Percentiles rank a stretch among this genome's conserved stretches.
Evolutionary conservation across 2,797 vertebrate genomes (phyloP).

Genomic region (Xiphophorus birchmanni): DNA sequence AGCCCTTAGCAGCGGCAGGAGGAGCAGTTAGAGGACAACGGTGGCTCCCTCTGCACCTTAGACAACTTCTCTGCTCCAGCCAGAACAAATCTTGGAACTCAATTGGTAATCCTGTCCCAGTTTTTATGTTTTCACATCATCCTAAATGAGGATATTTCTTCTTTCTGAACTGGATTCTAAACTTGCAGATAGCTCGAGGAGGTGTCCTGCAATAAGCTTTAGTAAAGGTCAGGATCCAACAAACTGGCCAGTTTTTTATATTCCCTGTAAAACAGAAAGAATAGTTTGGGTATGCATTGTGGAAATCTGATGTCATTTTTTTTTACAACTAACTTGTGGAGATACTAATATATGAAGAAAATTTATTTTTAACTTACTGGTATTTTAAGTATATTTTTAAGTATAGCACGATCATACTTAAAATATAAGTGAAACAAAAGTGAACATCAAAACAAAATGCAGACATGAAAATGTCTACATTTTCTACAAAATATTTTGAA

Average conservation of each 20-base stretch:
- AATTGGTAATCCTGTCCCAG: conserved; percentile 16
- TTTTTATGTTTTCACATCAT: conserved; percentile 36
- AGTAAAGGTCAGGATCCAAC: conserved; percentile 67
- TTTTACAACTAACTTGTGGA: conserved; percentile 53
- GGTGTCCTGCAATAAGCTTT: conserved; percentile 64
- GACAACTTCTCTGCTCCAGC: conserved; percentile 41
- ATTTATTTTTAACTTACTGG: conserved; percentile 34
- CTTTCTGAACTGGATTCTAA: conserved; percentile 22
- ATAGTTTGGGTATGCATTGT: conserved; percentile 36
- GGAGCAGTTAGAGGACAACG: conserved; percentile 59
- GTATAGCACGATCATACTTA: too few relatives aligned
- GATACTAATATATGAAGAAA: conserved; percentile 37
- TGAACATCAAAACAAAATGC: too few relatives aligned
- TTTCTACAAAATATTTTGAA: too few relatives aligned
- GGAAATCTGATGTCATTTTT: conserved; percentile 56
- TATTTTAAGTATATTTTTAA: background rate
- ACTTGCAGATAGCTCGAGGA: conserved; percentile 30
- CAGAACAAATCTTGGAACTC: conserved; percentile 44
- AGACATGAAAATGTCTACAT: too few relatives aligned
- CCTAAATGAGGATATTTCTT: conserved; percentile 30
- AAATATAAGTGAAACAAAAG: too few relatives aligned
- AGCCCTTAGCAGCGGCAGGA: conserved; percentile 67
- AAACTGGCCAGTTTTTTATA: conserved; percentile 58
- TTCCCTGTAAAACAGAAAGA: conserved; percentile 69
- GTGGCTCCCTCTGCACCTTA: conserved; percentile 38